Conservation (phyloP, 2,113 vertebrate species). For the Ploceus nigricollis region DNA sequence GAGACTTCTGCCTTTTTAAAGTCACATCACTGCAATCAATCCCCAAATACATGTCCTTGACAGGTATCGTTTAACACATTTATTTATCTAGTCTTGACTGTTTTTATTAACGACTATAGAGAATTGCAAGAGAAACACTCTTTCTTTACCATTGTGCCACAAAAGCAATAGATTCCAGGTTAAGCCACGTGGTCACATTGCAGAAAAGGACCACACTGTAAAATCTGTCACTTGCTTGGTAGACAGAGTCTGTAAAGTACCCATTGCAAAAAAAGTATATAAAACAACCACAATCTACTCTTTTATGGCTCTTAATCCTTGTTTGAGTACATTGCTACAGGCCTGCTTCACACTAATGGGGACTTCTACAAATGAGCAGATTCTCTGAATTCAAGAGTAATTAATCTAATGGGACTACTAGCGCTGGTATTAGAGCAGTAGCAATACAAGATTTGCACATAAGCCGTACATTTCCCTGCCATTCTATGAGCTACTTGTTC, state of each 20-base stretch:
- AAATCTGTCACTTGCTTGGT: not conserved
- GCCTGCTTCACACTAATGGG: not conserved
- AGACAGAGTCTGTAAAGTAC: not conserved
- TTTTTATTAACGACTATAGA: not conserved
- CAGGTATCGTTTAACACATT: not conserved
- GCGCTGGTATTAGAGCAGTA: not conserved
- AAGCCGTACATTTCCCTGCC: not conserved
- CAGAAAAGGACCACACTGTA: not conserved
- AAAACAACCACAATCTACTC: not conserved
- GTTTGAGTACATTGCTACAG: not conserved
- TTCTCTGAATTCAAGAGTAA: not conserved
- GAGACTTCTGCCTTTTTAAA: not conserved
- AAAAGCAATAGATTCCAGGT: not conserved
- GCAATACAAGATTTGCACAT: not conserved
- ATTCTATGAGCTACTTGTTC: not conserved
- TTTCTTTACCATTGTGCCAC: not conserved
- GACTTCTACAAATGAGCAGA: not conserved
- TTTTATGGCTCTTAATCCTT: not conserved
- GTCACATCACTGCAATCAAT: not conserved
- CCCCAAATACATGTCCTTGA: not conserved
- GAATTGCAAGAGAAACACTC: not conserved
- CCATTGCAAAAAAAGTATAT: not conserved
- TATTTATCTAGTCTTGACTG: not conserved
- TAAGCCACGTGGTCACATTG: not conserved
- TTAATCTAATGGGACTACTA: conserved; percentile 11